Evolutionary conservation across 2,113 vertebrate genomes (phyloP).

Genomic region (Motacilla alba): DNA sequence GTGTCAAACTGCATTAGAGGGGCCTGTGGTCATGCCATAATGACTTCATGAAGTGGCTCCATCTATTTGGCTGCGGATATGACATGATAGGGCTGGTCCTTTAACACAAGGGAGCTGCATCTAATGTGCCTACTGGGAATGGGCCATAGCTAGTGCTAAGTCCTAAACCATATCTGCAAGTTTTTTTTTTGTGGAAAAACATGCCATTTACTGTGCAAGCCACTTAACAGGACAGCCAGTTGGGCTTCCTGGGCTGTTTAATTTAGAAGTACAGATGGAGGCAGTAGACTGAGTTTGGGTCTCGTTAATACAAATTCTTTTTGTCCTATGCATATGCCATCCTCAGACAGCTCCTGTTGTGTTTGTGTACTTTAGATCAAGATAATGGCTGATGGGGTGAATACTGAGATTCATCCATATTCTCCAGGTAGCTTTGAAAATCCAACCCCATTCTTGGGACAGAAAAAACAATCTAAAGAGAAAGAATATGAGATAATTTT

Average conservation of each 20-base stretch:
- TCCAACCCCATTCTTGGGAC: neutral
- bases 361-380: neutral
- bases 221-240: neutral
- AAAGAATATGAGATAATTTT: slow-evolving; percentile 29
- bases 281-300: neutral
- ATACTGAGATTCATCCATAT: neutral
- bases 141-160: neutral
- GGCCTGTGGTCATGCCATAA: neutral
- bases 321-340: accelerated
- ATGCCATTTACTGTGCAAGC: neutral
- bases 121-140: neutral
- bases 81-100: neutral
- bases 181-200: neutral
- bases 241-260: neutral
- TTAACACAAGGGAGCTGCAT: neutral
- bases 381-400: neutral
- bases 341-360: neutral
- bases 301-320: neutral
- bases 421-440: slow-evolving; percentile 12
- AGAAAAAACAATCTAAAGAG: neutral
- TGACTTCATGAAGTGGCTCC: neutral
- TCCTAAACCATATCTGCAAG: neutral
- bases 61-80: neutral
- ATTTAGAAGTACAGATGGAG: neutral
- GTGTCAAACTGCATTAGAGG: neutral